Conservation (phyloP, 1,140 invertebrate species). For the Acromyrmex echinatior region DNA sequence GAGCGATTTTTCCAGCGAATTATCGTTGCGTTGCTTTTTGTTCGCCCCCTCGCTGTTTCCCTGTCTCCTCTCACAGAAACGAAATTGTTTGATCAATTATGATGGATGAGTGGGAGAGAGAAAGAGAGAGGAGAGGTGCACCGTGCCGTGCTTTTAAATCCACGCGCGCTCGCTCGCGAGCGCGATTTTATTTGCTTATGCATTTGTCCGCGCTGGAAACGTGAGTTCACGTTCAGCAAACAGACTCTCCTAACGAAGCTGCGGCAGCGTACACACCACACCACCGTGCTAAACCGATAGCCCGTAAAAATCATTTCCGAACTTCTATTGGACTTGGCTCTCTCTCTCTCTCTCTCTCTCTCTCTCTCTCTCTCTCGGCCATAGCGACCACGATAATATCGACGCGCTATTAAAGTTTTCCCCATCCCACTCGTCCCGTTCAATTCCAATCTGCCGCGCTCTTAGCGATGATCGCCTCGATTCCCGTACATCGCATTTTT, state of each 20-base stretch:
- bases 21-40: constrained; percentile 64
- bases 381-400: constrained; percentile 45
- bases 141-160: constrained; percentile 65
- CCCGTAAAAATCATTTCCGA: constrained; percentile 65
- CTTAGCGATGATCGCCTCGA: constrained; percentile 61
- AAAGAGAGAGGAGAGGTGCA: constrained; percentile 5
- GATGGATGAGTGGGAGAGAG: constrained; percentile 26
- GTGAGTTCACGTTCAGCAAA: constrained; percentile 73
- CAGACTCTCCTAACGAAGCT: constrained; percentile 74
- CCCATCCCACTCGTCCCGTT: constrained; percentile 33
- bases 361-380: not conserved
- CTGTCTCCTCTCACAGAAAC: constrained; percentile 48
- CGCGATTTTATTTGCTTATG: constrained; percentile 65
- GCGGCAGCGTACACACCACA: constrained; percentile 60
- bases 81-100: constrained; percentile 75
- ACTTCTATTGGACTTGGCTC: constrained; percentile 39
- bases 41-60: constrained; percentile 44
- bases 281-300: constrained; percentile 62
- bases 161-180: constrained; percentile 30
- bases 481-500: constrained; percentile 55
- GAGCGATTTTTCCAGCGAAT: constrained; percentile 62
- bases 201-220: constrained; percentile 62
- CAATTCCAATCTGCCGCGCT: constrained; percentile 64
- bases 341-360: not conserved
- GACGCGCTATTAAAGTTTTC: constrained; percentile 61